Base-by-base conservation (phyloP, 2,888 invertebrate species). In the Pammene aurita region DNA sequence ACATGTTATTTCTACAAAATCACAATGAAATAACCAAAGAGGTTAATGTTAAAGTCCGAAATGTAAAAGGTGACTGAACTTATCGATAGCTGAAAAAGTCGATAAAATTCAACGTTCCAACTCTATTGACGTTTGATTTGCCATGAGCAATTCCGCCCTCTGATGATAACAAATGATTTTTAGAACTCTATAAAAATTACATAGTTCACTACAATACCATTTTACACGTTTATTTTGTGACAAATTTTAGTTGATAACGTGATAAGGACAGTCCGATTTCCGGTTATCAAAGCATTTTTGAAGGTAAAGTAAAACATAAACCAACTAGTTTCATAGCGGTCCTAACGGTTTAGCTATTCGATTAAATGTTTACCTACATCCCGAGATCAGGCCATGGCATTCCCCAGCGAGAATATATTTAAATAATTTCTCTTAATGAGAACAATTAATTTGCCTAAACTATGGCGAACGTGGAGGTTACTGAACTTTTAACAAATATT, bases 281-380 rank as follows among this genome's bases (percentile, higher is more conserved):
- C 61, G 50, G 16, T 13, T n/a, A 18, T 38, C 18, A 10, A 62
- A 18, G 41, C 18, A 7, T 7, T 41, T 38, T 62, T 38, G 16
- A 60, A 60, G 54, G 38, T 50, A 35, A 57, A 57, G 4, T 4
- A 26, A 26, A 54, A 16, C 7, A 26, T 4, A 26, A 26, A 54
- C 35, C 7, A 65, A 69, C 69, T 48, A 48, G 69, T 69, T 69
- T 69, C 35, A 18, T 69, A 69, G 69, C 69, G 64, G 69, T 55
- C 34, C 26, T 69, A 69, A 69, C 69, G 69, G 69, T 65, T 60
- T 38, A 16, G 41, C 18, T 26, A 52, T 44, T 60, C 46, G 52
- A 48, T 65, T 48, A 60, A 65, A 67, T 56, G 50, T 67, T 67
- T 62, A 52, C 52, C 48, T 48, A 64, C 63, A 67, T 67, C 54